phyloP scores from a whole-genome alignment of 1,140 invertebrate genomes.

The Antheraea mylitta region DNA sequence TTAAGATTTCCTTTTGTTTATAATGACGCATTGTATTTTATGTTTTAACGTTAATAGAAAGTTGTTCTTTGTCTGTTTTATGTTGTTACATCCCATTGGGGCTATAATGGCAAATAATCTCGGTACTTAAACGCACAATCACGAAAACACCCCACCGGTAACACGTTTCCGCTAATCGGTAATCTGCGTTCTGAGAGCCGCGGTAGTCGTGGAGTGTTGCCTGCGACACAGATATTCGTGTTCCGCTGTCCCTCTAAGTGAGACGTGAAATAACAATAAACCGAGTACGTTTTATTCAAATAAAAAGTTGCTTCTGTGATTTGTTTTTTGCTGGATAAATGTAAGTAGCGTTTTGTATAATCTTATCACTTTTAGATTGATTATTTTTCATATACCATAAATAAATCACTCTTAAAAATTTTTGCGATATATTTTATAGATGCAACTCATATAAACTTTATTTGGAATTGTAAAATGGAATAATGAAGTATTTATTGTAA shows the following conservation, averaged over 20 bases:
- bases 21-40: too few relatives aligned
- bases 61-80: not conserved
- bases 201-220: slow-evolving; percentile 6
- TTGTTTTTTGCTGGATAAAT: not conserved
- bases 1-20: too few relatives aligned
- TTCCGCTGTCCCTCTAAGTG: slow-evolving; percentile 3
- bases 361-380: not conserved
- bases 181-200: slow-evolving; percentile 9
- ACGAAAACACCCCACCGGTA: slow-evolving; percentile 18
- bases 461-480: too few relatives aligned
- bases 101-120: slow-evolving; percentile 20
- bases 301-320: not conserved
- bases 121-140: slow-evolving; percentile 12
- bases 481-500: too few relatives aligned
- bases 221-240: not conserved
- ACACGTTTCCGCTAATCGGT: slow-evolving; percentile 4
- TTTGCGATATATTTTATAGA: too few relatives aligned
- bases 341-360: not conserved
- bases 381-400: not conserved
- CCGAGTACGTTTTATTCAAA: not conserved
- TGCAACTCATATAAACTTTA: too few relatives aligned
- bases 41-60: too few relatives aligned
- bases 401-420: too few relatives aligned
- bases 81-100: slow-evolving; percentile 26
- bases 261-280: slow-evolving; percentile 8